phyloP scores from a whole-genome alignment of 2,113 vertebrate species.

The Ptilorrhoa leucosticta region DNA sequence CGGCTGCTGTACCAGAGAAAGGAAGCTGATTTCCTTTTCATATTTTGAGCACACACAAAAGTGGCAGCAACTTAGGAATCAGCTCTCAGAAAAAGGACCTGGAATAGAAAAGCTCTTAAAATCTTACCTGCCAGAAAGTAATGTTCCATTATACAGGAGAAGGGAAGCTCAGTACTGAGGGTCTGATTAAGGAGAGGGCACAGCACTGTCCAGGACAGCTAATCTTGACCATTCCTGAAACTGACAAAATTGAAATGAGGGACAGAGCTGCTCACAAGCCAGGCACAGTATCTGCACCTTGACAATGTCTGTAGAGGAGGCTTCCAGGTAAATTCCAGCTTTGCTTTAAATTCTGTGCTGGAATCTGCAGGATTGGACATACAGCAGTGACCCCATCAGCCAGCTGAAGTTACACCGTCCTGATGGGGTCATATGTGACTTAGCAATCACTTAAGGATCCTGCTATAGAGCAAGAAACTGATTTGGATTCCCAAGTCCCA shows the following conservation, averaged over 20 bases:
- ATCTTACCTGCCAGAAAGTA: not conserved
- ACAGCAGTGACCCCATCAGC: not conserved
- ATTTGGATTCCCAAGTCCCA: not conserved
- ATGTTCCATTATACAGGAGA: not conserved
- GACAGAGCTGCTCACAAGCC: not conserved
- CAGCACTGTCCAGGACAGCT: not conserved
- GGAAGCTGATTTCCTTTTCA: not conserved
- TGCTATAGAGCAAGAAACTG: not conserved
- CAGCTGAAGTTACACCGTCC: not conserved
- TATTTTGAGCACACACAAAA: not conserved
- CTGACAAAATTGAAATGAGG: not conserved
- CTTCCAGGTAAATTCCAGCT: not conserved
- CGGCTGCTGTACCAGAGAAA: not conserved
- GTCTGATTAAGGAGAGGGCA: not conserved
- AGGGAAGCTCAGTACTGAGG: not conserved
- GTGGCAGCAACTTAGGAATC: not conserved
- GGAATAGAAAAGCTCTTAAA: not conserved
- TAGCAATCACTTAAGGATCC: not conserved
- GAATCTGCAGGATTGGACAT: not conserved
- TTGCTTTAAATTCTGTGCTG: not conserved
- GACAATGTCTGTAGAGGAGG: not conserved
- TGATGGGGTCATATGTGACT: not conserved
- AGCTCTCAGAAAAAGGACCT: not conserved
- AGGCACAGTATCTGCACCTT: not conserved
- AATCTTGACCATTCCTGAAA: not conserved